Evolutionary conservation across 2,888 invertebrate species (phyloP).

Genomic region (Heliconius cydno): DNA sequence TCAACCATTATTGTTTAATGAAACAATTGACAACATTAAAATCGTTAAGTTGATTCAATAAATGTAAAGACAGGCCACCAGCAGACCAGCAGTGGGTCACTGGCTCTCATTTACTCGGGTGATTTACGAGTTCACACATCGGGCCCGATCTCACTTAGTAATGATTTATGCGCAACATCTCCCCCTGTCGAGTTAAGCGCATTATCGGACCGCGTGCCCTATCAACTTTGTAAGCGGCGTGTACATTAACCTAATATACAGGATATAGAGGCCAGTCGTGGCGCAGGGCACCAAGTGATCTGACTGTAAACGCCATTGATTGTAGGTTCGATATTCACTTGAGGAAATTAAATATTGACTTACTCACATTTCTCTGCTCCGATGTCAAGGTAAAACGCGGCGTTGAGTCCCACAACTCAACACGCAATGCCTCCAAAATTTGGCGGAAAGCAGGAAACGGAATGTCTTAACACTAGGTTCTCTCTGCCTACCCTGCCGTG

Average conservation of each 20-base stretch:
- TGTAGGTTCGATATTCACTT: no score
- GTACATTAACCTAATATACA: constrained; percentile 51
- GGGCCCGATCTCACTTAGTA: constrained; percentile 79
- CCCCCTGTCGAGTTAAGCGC: constrained; percentile 76
- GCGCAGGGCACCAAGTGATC: no score
- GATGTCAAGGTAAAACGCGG: no score
- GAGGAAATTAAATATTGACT: no score
- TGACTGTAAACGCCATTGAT: no score
- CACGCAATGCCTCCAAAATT: no score
- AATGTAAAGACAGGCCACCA: constrained; percentile 68
- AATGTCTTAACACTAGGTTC: no score
- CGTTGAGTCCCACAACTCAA: no score
- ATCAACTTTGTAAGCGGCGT: constrained; percentile 74
- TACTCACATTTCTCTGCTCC: no score
- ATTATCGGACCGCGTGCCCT: constrained; percentile 77
- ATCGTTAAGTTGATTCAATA: constrained; percentile 39
- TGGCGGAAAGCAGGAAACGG: no score
- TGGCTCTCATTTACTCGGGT: constrained; percentile 76
- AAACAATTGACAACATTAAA: constrained; percentile 37
- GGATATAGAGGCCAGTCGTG: no score
- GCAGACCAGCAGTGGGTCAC: constrained; percentile 69
- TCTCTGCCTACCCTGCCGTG: no score
- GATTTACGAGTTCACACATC: constrained; percentile 82
- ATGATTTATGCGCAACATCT: constrained; percentile 81
- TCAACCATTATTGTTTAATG: constrained; percentile 15